Conservation (phyloP, 2,113 vertebrate species). For the Addax nasomaculatus region DNA sequence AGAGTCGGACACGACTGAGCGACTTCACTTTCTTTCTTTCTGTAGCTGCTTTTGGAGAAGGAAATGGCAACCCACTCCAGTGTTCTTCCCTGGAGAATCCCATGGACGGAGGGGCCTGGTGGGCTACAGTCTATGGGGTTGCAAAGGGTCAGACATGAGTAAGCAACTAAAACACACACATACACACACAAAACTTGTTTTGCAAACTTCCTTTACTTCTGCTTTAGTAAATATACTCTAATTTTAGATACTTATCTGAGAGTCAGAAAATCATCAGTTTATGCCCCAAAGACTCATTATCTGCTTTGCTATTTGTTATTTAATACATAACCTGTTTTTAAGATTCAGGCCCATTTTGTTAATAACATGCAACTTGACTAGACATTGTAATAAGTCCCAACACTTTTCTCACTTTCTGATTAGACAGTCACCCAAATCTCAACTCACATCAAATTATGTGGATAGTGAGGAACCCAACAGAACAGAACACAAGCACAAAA, state of each 20-base stretch:
- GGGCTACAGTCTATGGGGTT: not conserved
- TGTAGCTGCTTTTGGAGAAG: not conserved
- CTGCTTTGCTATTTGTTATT: not conserved
- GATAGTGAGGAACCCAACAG: not conserved
- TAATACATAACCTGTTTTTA: not conserved
- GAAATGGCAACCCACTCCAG: not conserved
- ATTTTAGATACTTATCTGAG: not conserved
- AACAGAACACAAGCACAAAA: not conserved
- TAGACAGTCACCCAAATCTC: slow-evolving; percentile 21
- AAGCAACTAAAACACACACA: not conserved
- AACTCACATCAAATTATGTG: not conserved
- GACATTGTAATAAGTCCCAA: not conserved
- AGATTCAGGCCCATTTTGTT: not conserved
- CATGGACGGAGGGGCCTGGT: not conserved
- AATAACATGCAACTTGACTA: not conserved
- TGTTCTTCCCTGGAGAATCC: not conserved
- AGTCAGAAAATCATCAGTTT: not conserved
- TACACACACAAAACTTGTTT: not conserved
- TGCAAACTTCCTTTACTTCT: not conserved
- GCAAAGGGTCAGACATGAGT: not conserved
- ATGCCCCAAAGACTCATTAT: not conserved
- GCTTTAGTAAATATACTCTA: not conserved
- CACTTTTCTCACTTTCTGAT: not conserved
- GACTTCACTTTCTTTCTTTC: not conserved
- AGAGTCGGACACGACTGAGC: rapidly evolving